These are phyloP conservation scores for Pantherophis guttatus DNA, from an alignment of 2,113 vertebrate genomes.

Conservation along the genomic window DNA sequence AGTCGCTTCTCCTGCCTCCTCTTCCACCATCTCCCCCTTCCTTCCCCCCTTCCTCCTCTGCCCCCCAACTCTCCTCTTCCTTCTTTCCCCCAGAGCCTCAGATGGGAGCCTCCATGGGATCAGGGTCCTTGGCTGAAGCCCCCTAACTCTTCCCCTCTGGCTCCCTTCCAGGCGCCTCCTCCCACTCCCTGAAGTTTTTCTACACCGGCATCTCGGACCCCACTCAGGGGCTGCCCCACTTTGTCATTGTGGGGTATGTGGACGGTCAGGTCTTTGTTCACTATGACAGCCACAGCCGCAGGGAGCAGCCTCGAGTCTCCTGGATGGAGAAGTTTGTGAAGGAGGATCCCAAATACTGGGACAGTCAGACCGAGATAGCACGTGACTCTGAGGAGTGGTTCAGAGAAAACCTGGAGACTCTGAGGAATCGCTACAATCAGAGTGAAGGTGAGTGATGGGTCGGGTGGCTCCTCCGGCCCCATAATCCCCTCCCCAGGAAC, in stretches of 20 bases:
- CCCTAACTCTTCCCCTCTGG: background rate
- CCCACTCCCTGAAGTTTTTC: background rate
- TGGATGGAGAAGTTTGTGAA: background rate
- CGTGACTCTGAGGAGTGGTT: fast-evolving
- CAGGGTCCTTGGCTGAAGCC: too few relatives aligned
- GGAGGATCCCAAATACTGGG: background rate
- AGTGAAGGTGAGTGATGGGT: background rate
- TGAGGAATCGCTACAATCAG: background rate
- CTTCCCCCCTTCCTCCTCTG: too few relatives aligned
- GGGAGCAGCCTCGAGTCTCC: fast-evolving
- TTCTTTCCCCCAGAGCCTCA: too few relatives aligned
- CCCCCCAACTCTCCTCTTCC: too few relatives aligned
- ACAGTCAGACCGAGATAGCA: fast-evolving
- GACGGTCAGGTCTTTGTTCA: fast-evolving
- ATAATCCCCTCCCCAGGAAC: background rate
- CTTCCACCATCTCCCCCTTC: too few relatives aligned
- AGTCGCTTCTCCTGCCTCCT: background rate
- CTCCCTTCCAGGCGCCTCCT: background rate
- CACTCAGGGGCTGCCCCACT: background rate
- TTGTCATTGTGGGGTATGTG: fast-evolving
- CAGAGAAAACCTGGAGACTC: fast-evolving
- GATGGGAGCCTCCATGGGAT: too few relatives aligned
- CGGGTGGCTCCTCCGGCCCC: background rate
- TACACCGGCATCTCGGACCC: fast-evolving
- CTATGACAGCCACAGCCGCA: background rate